These are phyloP conservation scores for Bradypodion pumilum DNA, from an alignment of 2,797 vertebrate genomes.

Conservation along the genomic window DNA sequence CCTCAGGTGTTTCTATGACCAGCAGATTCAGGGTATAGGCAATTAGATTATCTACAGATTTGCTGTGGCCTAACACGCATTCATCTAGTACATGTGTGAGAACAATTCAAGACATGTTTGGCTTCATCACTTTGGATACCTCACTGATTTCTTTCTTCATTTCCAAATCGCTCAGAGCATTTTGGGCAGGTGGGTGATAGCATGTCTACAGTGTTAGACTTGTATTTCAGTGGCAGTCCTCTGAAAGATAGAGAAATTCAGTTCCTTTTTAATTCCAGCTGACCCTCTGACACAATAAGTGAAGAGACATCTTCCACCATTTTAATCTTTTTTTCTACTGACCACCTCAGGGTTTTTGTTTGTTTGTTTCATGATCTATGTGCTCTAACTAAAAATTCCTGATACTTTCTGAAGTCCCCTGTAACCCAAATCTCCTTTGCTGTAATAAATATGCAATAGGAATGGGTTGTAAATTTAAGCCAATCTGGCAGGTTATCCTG, in stretches of 20 bases:
- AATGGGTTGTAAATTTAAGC: too few species aligned
- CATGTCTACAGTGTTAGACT: conserved; percentile 36
- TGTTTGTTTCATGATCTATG: neutral
- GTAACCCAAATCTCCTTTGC: conserved; percentile 3
- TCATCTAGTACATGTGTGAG: neutral
- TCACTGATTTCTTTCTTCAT: neutral
- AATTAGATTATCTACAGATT: neutral
- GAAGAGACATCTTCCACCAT: neutral
- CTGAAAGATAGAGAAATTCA: conserved; percentile 4
- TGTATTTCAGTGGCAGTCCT: conserved; percentile 19
- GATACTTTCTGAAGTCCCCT: neutral
- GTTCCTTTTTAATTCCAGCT: neutral
- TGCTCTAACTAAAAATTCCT: neutral
- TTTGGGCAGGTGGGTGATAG: conserved; percentile 35
- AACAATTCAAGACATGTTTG: neutral
- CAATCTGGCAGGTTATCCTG: neutral
- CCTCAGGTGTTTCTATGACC: neutral
- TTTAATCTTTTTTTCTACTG: neutral
- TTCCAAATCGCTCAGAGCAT: neutral
- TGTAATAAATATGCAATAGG: conserved; percentile 37
- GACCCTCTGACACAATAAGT: neutral
- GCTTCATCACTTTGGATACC: neutral
- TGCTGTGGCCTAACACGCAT: neutral
- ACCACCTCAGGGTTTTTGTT: neutral
- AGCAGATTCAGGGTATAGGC: neutral